Percentiles rank a stretch among this genome's conserved stretches.
These are phyloP conservation scores for Etheostoma spectabile DNA, from an alignment of 2,113 vertebrate genomes.

Conservation along the genomic window DNA sequence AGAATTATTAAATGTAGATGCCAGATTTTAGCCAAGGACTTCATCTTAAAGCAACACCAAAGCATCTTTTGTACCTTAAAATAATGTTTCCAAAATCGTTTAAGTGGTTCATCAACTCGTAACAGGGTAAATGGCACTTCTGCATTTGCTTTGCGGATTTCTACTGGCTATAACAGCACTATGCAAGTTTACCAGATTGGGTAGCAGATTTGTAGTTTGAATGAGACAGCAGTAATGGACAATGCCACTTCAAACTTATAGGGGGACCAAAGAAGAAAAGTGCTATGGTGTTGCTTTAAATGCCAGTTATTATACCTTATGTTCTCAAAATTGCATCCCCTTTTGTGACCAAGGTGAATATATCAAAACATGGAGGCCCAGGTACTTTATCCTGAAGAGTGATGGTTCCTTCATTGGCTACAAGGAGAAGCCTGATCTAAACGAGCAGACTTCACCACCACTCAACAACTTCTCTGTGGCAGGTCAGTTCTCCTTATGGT, in stretches of 20 bases:
- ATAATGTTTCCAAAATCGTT: no score
- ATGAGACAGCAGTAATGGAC: no score
- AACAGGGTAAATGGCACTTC: no score
- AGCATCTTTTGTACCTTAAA: no score
- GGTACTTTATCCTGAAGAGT: conserved; percentile 92
- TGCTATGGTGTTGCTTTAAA: neutral
- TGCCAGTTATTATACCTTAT: neutral
- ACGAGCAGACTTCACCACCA: conserved; percentile 85
- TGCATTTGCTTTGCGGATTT: no score
- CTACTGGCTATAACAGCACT: no score
- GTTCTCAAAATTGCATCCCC: neutral
- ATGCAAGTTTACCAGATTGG: no score
- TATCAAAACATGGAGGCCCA: conserved; percentile 92
- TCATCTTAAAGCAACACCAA: neutral
- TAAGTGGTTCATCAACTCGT: no score
- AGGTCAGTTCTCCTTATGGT: conserved; percentile 72
- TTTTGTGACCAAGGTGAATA: conserved; percentile 86
- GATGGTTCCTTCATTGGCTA: conserved; percentile 94
- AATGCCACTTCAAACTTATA: no score
- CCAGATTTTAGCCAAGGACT: neutral
- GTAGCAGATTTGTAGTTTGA: no score
- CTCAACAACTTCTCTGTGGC: conserved; percentile 94
- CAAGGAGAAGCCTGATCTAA: conserved; percentile 89
- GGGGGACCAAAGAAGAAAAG: no score
- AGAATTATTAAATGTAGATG: neutral